These are phyloP conservation scores for Microctonus hyperodae DNA, from an alignment of 2,888 invertebrate species.

Conservation along the genomic window DNA sequence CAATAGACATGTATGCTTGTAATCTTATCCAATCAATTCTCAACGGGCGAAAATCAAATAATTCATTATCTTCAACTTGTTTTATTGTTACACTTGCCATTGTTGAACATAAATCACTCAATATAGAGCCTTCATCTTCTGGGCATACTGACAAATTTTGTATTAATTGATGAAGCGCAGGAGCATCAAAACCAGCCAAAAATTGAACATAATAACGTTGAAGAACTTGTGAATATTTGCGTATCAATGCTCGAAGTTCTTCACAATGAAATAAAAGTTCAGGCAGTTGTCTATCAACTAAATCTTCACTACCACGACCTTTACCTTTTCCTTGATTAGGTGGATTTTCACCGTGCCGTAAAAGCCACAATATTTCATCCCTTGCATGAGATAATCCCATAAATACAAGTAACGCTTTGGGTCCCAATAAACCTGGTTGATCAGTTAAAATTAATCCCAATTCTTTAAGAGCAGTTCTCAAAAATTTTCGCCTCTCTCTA, in stretches of 20 bases:
- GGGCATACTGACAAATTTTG: conserved; percentile 85
- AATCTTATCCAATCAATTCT: conserved; percentile 97
- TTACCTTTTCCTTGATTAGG: conserved; percentile 83
- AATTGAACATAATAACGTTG: conserved; percentile 98
- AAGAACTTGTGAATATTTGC: conserved; percentile 96
- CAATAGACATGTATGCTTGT: conserved; percentile 91
- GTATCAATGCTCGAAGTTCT: conserved; percentile 90
- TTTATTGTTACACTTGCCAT: conserved; percentile 87
- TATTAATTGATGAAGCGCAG: conserved; percentile 83
- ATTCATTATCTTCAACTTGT: conserved; percentile 95
- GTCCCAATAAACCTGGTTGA: conserved; percentile 96
- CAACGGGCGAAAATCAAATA: conserved; percentile 95
- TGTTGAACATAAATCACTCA: conserved; percentile 90
- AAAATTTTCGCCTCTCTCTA: conserved; percentile 93
- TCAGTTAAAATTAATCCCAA: conserved; percentile 94
- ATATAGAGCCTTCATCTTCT: conserved; percentile 93
- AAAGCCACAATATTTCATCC: conserved; percentile 96
- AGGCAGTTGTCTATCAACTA: conserved; percentile 94
- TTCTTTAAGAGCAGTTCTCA: conserved; percentile 94
- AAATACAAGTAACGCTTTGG: conserved; percentile 95
- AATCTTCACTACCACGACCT: conserved; percentile 87
- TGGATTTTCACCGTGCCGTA: conserved; percentile 96
- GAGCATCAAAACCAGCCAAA: conserved; percentile 94
- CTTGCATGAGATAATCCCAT: conserved; percentile 95
- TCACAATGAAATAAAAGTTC: conserved; percentile 98